Evolutionary conservation across 2,797 vertebrate species (phyloP).

Genomic region (Ceyx erithaca): DNA sequence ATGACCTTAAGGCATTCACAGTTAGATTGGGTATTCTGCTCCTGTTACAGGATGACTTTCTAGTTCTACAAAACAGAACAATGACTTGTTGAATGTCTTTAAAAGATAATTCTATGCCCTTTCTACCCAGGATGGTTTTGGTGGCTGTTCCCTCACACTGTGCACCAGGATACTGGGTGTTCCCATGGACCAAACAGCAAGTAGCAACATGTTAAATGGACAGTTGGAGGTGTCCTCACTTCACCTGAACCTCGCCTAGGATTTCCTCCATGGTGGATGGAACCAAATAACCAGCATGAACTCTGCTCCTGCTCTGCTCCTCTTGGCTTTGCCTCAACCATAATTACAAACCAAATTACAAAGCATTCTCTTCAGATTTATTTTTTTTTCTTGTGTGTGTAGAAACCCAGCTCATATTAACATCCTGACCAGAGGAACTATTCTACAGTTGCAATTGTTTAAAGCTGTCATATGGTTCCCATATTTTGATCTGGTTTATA

Average conservation of each 20-base stretch:
- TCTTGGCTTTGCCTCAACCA: not conserved
- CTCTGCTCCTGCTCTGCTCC: not conserved
- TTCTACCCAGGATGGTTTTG: not conserved
- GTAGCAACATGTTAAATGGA: not conserved
- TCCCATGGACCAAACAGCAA: not conserved
- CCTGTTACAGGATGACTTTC: not conserved
- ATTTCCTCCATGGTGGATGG: not conserved
- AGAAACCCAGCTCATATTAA: not conserved
- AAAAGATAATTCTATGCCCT: not conserved
- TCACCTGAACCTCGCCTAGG: conserved; percentile 2
- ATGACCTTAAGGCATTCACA: not conserved
- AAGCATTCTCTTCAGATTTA: not conserved
- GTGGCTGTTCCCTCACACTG: not conserved
- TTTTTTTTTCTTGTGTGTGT: not conserved
- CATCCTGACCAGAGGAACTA: not conserved
- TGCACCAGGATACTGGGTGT: not conserved
- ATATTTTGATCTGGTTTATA: conserved; percentile 27
- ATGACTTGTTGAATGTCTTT: not conserved
- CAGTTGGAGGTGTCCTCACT: not conserved
- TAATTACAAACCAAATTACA: conserved; percentile 26
- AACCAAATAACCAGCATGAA: not conserved
- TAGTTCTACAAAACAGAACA: not conserved
- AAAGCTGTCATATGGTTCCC: not conserved
- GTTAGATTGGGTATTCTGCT: not conserved
- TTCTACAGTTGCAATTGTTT: not conserved